Evolutionary conservation across 35 echinoderm and acorn worm species (phyloP).

Genomic region (Heliocidaris erythrogramma): DNA sequence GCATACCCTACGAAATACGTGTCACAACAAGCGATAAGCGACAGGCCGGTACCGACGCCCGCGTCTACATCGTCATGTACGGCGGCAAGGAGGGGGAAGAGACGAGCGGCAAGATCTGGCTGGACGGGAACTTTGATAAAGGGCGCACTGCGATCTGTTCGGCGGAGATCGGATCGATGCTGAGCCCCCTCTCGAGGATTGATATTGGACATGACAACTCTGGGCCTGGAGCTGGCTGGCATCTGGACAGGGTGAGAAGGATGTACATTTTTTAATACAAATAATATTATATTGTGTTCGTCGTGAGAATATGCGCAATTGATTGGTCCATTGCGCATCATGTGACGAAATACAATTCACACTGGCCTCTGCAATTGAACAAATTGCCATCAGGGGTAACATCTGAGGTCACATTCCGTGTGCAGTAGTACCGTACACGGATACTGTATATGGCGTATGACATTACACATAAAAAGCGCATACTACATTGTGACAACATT

Average conservation of each 20-base stretch:
- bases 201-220: constrained; percentile 96
- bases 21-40: constrained; percentile 90
- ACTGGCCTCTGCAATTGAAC: too few species aligned
- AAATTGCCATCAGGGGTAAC: too few species aligned
- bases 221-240: constrained; percentile 91
- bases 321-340: too few species aligned
- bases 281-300: too few species aligned
- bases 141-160: constrained; percentile 89
- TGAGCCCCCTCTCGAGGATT: constrained; percentile 89
- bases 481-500: too few species aligned
- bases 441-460: too few species aligned
- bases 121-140: constrained; percentile 90
- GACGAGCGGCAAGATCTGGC: constrained; percentile 89
- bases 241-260: constrained; percentile 81
- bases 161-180: constrained; percentile 72
- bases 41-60: constrained; percentile 81
- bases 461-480: too few species aligned
- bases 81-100: constrained; percentile 89
- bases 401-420: too few species aligned
- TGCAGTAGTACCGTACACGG: too few species aligned
- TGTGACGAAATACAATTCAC: too few species aligned
- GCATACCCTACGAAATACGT: constrained; percentile 91
- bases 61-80: constrained; percentile 86
- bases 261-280: not conserved
- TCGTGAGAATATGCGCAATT: too few species aligned